phyloP scores from a whole-genome alignment of 2,113 vertebrate genomes.

The Pseudopodoces humilis region DNA sequence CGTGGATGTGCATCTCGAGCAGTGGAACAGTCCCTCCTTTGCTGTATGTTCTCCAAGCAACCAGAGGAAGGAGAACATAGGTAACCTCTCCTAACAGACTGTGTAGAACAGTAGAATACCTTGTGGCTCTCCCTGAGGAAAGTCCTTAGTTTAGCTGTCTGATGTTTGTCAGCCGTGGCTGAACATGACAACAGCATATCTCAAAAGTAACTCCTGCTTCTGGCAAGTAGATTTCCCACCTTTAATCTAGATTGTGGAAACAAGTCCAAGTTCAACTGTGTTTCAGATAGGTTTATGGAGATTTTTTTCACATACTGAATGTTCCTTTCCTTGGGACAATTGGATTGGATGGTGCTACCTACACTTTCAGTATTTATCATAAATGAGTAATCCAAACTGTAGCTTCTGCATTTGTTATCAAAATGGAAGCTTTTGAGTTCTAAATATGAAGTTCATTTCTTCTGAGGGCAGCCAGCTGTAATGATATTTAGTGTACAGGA shows the following conservation, averaged over 20 bases:
- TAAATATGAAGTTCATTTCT: not conserved
- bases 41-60: not conserved
- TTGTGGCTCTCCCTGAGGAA: not conserved
- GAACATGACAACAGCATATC: fast-evolving
- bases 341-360: not conserved
- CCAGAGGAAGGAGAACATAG: not conserved
- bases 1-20: fast-evolving
- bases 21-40: not conserved
- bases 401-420: not conserved
- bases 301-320: not conserved
- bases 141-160: not conserved
- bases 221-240: not conserved
- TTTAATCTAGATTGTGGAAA: not conserved
- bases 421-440: not conserved
- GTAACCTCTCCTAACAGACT: not conserved
- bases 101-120: not conserved
- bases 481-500: not conserved
- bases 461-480: not conserved
- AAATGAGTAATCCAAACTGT: not conserved
- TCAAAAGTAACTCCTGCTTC: not conserved
- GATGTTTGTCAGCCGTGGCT: not conserved
- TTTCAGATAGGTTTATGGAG: not conserved
- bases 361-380: not conserved
- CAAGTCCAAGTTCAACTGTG: not conserved
- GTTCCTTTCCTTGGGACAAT: not conserved